phyloP scores from a whole-genome alignment of 2,888 invertebrate genomes.

The Tachystola acroxantha region DNA sequence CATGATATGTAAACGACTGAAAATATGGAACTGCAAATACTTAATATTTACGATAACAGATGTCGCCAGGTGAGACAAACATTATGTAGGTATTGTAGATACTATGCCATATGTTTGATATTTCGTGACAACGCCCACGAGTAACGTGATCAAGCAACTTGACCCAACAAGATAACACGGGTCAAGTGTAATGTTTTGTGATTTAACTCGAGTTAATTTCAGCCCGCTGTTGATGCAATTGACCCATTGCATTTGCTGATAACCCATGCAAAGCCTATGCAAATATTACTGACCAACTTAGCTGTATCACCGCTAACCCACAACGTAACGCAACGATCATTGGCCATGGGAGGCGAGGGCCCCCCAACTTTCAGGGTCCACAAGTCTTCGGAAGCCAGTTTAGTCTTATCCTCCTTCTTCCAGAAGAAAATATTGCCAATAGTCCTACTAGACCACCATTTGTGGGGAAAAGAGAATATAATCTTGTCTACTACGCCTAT shows the following conservation, averaged over 20 bases:
- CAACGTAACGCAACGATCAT: constrained; percentile 19
- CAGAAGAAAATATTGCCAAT: not conserved
- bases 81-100: too few species aligned
- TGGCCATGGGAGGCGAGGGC: not conserved
- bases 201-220: too few species aligned
- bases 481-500: constrained; percentile 83
- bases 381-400: not conserved
- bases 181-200: too few species aligned
- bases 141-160: too few species aligned
- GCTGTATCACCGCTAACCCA: constrained; percentile 26
- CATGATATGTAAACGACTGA: too few species aligned
- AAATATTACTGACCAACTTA: constrained; percentile 11
- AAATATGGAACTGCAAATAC: too few species aligned
- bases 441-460: constrained; percentile 77
- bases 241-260: constrained; percentile 12
- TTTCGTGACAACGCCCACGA: too few species aligned
- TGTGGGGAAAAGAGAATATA: constrained; percentile 76
- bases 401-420: not conserved
- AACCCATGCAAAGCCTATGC: not conserved
- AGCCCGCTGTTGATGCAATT: too few species aligned
- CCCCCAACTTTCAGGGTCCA: not conserved
- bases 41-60: too few species aligned
- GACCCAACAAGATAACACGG: too few species aligned
- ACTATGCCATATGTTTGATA: too few species aligned
- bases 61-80: too few species aligned